Conservation (phyloP, 2,797 vertebrate species). For the Syndactyla subalaris region DNA sequence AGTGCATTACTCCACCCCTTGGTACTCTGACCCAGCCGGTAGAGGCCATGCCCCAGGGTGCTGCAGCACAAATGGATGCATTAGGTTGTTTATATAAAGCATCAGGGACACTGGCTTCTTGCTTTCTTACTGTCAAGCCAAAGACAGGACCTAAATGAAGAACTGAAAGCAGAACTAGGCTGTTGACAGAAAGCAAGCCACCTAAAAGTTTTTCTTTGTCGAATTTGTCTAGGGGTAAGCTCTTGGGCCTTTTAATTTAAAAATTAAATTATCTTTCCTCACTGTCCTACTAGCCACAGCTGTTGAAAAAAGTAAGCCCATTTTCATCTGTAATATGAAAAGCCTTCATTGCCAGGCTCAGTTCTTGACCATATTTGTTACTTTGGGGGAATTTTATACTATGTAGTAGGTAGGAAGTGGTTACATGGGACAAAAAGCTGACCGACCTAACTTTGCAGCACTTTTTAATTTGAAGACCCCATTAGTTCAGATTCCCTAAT, state of each 20-base stretch:
- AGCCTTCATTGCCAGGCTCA: background rate
- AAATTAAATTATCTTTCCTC: background rate
- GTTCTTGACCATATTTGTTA: background rate
- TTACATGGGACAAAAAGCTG: background rate
- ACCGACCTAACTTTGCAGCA: background rate
- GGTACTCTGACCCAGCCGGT: background rate
- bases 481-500: background rate
- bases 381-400: background rate
- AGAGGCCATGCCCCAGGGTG: background rate
- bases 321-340: background rate
- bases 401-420: background rate
- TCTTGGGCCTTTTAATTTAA: background rate
- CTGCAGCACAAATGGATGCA: background rate
- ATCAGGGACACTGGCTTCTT: background rate
- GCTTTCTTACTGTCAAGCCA: background rate
- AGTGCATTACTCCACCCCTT: background rate
- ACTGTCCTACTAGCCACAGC: background rate
- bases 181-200: background rate
- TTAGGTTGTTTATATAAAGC: background rate
- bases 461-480: background rate
- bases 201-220: background rate
- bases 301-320: background rate
- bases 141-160: background rate
- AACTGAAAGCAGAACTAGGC: constrained; percentile 2
- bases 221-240: background rate